Base-by-base conservation (phyloP, 2,888 invertebrate species). In the Drosophila suboccidentalis region DNA sequence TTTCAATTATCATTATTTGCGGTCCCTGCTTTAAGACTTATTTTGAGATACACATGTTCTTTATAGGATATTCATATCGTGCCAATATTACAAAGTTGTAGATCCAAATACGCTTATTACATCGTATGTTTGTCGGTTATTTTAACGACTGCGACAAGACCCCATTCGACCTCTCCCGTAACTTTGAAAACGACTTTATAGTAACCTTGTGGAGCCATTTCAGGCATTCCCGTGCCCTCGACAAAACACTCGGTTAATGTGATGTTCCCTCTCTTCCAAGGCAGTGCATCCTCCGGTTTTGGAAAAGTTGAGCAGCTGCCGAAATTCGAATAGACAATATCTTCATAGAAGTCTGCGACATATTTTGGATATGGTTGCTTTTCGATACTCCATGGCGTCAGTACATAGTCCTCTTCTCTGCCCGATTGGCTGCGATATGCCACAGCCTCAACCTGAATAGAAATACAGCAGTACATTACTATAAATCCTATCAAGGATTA, bases 121-220 rank as follows among this genome's bases (percentile, higher is more conserved):
- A 29, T 22, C 19, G 29, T 9, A 3, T 55, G 17, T 3, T 55
- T 75, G 41, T 22, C 76, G 1, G 49, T 15, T 5, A 82, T 3
- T 8, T 22, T 75, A 0, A 41, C 6, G 3, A 54, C 11, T 5
- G 36, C 0, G 1, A 13, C 13, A 6, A 73, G 22, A 0, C 71
- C 71, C 86, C 86, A 82, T 0, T 80, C 66, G 4, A 78, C 80
- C n/a, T 59, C 58, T n/a, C n/a, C n/a, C 15, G 32, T 38, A 13
- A 70, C 36, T 1, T 2, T 44, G 1, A 71, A 49, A 1, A 47
- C 2, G 2, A 83, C 2, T 36, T 60, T 80, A 8, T 82, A 83
- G 41, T 60, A 83, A 0, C 82, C 82, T 22, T 73, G 71, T 5
- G 86, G 80, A 1, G 61, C 46, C 0, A 80, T 22, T 5, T 83